Conservation (phyloP, 2,888 invertebrate species). For the Xiphydria camelus region DNA sequence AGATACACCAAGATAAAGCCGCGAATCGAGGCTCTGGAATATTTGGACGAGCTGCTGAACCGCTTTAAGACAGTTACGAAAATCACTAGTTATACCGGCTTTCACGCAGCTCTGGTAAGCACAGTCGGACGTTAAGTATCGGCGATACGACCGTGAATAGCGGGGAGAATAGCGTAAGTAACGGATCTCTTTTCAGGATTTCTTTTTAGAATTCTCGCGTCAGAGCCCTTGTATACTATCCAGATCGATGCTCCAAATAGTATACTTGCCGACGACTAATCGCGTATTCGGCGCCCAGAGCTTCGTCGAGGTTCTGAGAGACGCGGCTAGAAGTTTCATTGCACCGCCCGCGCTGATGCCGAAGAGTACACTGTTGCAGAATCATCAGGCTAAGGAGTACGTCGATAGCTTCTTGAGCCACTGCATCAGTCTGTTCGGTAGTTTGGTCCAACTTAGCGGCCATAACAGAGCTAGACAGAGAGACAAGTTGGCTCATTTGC, state of each 20-base stretch:
- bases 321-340: conserved; percentile 85
- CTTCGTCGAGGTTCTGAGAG: conserved; percentile 80
- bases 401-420: conserved; percentile 87
- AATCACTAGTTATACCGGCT: conserved; percentile 76
- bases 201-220: conserved; percentile 91
- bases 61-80: conserved; percentile 81
- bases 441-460: conserved; percentile 85
- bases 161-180: no score
- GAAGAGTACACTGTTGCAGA: conserved; percentile 69
- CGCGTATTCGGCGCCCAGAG: conserved; percentile 65
- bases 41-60: conserved; percentile 81
- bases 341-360: conserved; percentile 86
- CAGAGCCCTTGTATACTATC: conserved; percentile 89
- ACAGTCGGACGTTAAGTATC: conserved; percentile 3
- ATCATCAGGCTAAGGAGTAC: conserved; percentile 80
- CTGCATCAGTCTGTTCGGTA: conserved; percentile 84
- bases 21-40: conserved; percentile 75
- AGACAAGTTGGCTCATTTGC: conserved; percentile 85
- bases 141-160: no score
- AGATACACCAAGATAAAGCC: conserved; percentile 91
- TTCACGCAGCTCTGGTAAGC: conserved; percentile 80
- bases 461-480: conserved; percentile 94
- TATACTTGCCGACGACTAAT: conserved; percentile 65
- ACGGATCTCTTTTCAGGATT: conserved; percentile 70
- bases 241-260: conserved; percentile 83